Evolutionary conservation across 2,113 vertebrate species (phyloP), one percentile per base, ranked within the genome.

Genomic region (Calypte anna): DNA sequence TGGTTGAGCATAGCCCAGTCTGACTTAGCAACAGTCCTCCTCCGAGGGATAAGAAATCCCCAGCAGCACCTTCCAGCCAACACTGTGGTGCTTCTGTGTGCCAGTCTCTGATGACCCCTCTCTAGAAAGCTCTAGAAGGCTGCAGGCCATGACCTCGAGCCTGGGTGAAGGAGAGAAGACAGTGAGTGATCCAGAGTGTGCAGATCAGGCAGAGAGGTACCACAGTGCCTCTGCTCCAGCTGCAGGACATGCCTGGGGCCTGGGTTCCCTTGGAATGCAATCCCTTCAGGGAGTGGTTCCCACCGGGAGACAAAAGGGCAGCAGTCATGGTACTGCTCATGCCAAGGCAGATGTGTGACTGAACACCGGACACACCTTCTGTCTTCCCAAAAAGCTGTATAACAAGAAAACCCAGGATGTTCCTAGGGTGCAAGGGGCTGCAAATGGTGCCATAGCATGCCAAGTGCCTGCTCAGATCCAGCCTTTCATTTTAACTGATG

Each of bases 341-440:
- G 0, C 57, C 0, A 0, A 74, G 24, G 17, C 33, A 70, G 51
- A 54, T 5, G 14, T 8, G 9, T 0, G 2, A 6, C 36, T 2
- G 3, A 67, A 24, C 2, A 2, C 23, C 7, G 14, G 28, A 27
- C n/a, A 53, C 3, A 18, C 72, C 30, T 68, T 64, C 58, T 73
- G 51, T 27, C 63, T 66, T 67, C 61, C 70, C 14, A 74, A 81
- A 69, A 23, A n/a, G 12, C 13, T 63, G 9, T 31, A 0, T 6
- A 63, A 58, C 1, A 19, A 74, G 24, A 19, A 77, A n/a, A 73
- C 7, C 9, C 46, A 28, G 46, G 30, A n/a, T 43, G 14, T 7
- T 46, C 12, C 40, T 38, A 2, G 6, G 3, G 4, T 51, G n/a
- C 33, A 48, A 75, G 9, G 14, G 31, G 9, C 23, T 86, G 28